Percentiles rank a stretch among this genome's conserved stretches.
Conservation (phyloP, 2,797 vertebrate genomes). For the Anguilla megastoma region DNA sequence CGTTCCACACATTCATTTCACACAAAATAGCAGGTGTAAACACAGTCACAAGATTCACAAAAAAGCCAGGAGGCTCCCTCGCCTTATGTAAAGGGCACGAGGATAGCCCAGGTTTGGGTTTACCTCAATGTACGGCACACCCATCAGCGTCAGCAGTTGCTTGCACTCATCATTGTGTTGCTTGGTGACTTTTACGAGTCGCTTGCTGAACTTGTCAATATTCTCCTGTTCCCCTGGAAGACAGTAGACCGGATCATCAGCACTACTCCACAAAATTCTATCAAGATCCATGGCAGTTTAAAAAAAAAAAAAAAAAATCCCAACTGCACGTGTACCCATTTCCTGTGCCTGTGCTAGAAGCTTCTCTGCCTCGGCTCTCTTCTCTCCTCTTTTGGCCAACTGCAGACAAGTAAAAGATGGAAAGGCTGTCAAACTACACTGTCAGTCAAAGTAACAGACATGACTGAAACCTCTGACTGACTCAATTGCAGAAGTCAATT, state of each 20-base stretch:
- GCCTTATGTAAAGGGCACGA: not conserved
- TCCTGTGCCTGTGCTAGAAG: slow-evolving; percentile 88
- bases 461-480: not conserved
- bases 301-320: not conserved
- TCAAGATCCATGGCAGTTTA: not conserved
- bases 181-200: slow-evolving; percentile 92
- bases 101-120: not conserved
- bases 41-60: not conserved
- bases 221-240: slow-evolving; percentile 79
- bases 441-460: not conserved
- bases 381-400: slow-evolving; percentile 86
- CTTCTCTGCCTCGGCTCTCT: slow-evolving; percentile 89
- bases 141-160: slow-evolving; percentile 87
- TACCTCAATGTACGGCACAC: slow-evolving; percentile 88
- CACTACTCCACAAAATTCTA: not conserved
- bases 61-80: not conserved
- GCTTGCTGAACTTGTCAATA: slow-evolving; percentile 91
- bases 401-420: slow-evolving; percentile 41
- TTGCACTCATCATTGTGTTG: slow-evolving; percentile 95
- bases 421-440: not conserved
- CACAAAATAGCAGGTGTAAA: not conserved
- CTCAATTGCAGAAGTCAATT: not conserved
- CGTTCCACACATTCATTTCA: not conserved
- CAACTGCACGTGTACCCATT: slow-evolving; percentile 62
- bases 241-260: not conserved